Base-by-base conservation (phyloP, 2,113 vertebrate species). In the Pterocles orientalis region DNA sequence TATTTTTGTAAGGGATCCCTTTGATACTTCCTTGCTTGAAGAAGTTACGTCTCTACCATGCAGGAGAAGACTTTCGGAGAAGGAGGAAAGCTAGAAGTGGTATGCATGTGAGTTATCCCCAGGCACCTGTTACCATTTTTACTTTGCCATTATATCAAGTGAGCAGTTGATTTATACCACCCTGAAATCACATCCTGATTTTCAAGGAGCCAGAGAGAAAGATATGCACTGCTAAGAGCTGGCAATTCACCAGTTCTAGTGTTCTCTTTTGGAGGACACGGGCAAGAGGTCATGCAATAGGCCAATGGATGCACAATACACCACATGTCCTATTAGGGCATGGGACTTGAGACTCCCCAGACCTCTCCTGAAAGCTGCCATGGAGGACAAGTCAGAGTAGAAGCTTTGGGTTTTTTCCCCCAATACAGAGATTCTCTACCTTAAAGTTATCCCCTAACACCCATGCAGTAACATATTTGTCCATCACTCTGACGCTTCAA, bases 111-210 rank as follows among this genome's bases (percentile, higher is more conserved):
- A 69, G 41, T 54, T 89, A 89, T 66, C 68, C 78, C 76, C 83
- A 80, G 65, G 61, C 89, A 82, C 92, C 86, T 86, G 75, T 61
- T 85, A 77, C 47, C 8, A 1, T 68, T 87, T 87, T 70, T 80
- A 94, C 53, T 95, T 45, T 41, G 62, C 75, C 43, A 57, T 86
- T 82, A 76, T 65, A 88, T 91, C 88, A 69, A 91, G 57, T 82
- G 79, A 91, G 77, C 54, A 14, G 80, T 41, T 94, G 93, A 97
- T 96, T 93, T 97, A 97, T 86, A 82, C 51, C 86, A 86, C 65
- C 84, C 69, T 94, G 94, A 88, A 94, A 84, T 93, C 82, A 88
- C 64, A 95, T 47, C 94, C 81, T 54, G 54, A 54, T 88, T 92
- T 77, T 92, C 85, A 95, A 88, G 62, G 82, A 85, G 73, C 48